Evolutionary conservation across 1,140 invertebrate species (phyloP), one percentile per base, ranked within the genome.

Genomic region (Branchinecta lindahli): DNA sequence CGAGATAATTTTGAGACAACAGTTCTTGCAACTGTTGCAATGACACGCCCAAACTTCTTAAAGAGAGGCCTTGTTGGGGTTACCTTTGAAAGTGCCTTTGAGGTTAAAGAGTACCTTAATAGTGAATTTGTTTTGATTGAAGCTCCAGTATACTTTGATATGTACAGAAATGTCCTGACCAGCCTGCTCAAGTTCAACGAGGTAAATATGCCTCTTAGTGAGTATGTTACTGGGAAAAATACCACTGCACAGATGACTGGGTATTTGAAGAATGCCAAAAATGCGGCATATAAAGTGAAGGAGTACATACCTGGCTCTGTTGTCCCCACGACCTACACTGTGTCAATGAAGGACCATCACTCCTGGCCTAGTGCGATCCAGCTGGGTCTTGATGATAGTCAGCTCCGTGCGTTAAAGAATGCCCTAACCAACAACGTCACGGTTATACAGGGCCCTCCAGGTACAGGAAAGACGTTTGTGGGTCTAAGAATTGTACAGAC

Each of bases 391-490:
- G 52, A 61, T 61, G 12, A 61, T 15, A 61, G 52, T 6, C 52
- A 61, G 52, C 18, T 61, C 6, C 12, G 18, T 15, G 52, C 52
- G 2, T 61, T 61, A 6, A 61, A 61, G 52, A 12, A 15, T 12
- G 52, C 52, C 12, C 18, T 61, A 61, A 61, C 52, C 18, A 3
- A 6, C 12, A 61, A 20, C 12, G 2, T 61, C 4, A 20, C 52
- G 12, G 18, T 70, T 15, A 70, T 70, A 45, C 66, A 70, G n/a
- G 86, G 86, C 0, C 86, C 86, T 12, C 89, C 89, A 0, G 89
- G 89, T 7, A 90, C 88, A 0, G 89, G 89, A 0, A 91, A 91
- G 79, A 90, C 89, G 0, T 87, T 81, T 75, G 74, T 91, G 10
- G 88, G 87, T 7, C 78, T 88, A 10, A 82, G 87, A 78, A 80